Base-by-base conservation (phyloP, 1,140 invertebrate genomes). In the Nebria ingens region DNA sequence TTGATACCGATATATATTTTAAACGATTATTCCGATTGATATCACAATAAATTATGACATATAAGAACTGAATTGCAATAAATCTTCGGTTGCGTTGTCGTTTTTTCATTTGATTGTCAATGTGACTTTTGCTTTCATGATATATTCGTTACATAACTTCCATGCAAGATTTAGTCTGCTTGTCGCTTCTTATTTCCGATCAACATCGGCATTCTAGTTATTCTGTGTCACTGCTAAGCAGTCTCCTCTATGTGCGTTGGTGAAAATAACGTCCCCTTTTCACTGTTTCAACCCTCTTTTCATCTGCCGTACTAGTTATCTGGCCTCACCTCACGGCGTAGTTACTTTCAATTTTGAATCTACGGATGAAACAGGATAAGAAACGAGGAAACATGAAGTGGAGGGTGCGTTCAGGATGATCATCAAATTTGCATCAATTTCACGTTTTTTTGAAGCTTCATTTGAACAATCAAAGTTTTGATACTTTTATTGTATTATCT, bases 81-180 rank as follows among this genome's bases (percentile, higher is more conserved):
- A 29, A 29, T 4, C 25, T 29, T 29, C 25, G 13, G 25, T 29
- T 6, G 25, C 25, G 25, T 29, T 13, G 25, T 6, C 25, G 25
- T 29, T 4, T n/a, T 45, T 45, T 45, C 40, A 45, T 45, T 45
- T 45, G 9, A 45, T 45, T 45, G 40, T 45, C 40, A 45, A 3
- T 17, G 15, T 11, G 40, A 45, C 9, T 45, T 45, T 45, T 17
- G n/a, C n/a, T n/a, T 17, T 9, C 9, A 45, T 17, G 40, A 45
- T 17, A 17, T 17, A 45, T 45, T 45, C 15, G 40, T 45, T 45
- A 45, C 40, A 45, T 45, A 12, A 45, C 40, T 45, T 45, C 17
- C 40, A 45, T 45, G 40, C 40, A 45, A 45, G 40, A 45, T 45
- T 45, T 45, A 45, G 40, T 45, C 40, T 45, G 6, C 40, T 17